Evolutionary conservation across 2,113 vertebrate species (phyloP), one percentile per base, ranked within the genome.

Genomic region (Sarotherodon lohbergeri): DNA sequence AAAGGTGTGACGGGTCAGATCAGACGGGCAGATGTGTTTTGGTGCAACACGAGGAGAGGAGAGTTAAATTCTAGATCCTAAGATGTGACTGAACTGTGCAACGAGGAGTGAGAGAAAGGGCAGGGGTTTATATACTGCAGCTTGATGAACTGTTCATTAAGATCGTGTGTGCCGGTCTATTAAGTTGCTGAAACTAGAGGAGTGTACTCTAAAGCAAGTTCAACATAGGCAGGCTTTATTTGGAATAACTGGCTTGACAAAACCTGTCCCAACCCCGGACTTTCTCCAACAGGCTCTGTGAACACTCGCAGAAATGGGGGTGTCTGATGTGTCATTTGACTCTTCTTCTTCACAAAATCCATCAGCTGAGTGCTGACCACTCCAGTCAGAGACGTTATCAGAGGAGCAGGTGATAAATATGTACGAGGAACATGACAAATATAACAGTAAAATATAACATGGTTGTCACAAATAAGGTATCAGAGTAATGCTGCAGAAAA

Each of bases 111-210:
- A 46, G 22, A 9, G 43, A 71, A 71, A 43, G 7, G n/a, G 36
- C 66, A 14, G 7, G 12, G 7, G 11, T 14, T 68, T 43, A 43
- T 71, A 43, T 43, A 71, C 66, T 5, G 66, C 66, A 71, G 66
- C 39, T 71, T 16, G 66, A 71, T 43, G n/a, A 48, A 29, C 68
- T 76, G 41, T 17, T 76, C 14, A 76, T 48, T 48, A 19, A 17
- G 68, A 73, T 1, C 2, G 0, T 0, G 1, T 48, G 9, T 48
- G 71, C 24, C 1, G 1, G 1, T 27, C 41, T 29, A 12, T 11
- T 2, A 76, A 73, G 22, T 8, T 73, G 68, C 41, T 29, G 22
- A 17, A 46, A 73, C 41, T 27, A 46, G 68, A 73, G 27, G 22
- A 27, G 9, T 46, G 4, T 73, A 76, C 71, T 76, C 24, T 48